Evolutionary conservation across 2,797 vertebrate genomes (phyloP).

Genomic region (Ptychobarbus kaznakovi): DNA sequence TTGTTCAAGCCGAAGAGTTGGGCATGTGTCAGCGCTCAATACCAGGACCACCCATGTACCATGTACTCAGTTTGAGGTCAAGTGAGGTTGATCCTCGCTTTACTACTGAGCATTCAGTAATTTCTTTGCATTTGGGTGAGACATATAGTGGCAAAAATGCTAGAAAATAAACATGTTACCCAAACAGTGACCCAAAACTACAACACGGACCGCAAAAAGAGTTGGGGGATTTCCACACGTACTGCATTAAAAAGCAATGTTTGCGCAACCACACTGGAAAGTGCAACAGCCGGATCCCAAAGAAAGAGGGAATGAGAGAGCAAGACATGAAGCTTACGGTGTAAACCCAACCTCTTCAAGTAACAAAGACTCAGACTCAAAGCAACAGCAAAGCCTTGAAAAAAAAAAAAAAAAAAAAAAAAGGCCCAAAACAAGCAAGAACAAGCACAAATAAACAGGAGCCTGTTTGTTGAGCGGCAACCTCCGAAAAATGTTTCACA

Average conservation of each 20-base stretch:
- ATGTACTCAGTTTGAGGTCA: constrained; percentile 1
- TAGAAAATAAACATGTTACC: constrained; percentile 50
- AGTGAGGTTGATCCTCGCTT: constrained; percentile 22
- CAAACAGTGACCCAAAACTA: constrained; percentile 56
- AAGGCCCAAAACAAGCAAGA: constrained; percentile 23
- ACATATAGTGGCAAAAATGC: constrained; percentile 38
- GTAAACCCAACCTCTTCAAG: constrained; percentile 53
- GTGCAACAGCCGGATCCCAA: constrained; percentile 10
- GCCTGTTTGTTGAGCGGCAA: constrained; percentile 51
- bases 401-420: constrained; percentile 26
- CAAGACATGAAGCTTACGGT: constrained; percentile 25
- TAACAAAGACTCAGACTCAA: constrained; percentile 59
- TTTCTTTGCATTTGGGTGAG: constrained; percentile 39
- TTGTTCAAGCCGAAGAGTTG: not conserved
- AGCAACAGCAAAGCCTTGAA: constrained; percentile 57
- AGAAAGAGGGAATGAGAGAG: constrained; percentile 9
- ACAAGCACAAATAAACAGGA: constrained; percentile 60
- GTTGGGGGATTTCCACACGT: constrained; percentile 22
- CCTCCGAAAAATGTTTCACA: constrained; percentile 59
- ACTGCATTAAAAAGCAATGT: constrained; percentile 39
- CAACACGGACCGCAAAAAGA: constrained; percentile 45
- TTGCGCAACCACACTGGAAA: constrained; percentile 40
- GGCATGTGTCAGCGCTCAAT: not conserved
- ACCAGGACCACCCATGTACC: not conserved
- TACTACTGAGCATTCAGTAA: constrained; percentile 26